Base-by-base conservation (phyloP, 2,797 vertebrate genomes). In the Trematomus bernacchii region DNA sequence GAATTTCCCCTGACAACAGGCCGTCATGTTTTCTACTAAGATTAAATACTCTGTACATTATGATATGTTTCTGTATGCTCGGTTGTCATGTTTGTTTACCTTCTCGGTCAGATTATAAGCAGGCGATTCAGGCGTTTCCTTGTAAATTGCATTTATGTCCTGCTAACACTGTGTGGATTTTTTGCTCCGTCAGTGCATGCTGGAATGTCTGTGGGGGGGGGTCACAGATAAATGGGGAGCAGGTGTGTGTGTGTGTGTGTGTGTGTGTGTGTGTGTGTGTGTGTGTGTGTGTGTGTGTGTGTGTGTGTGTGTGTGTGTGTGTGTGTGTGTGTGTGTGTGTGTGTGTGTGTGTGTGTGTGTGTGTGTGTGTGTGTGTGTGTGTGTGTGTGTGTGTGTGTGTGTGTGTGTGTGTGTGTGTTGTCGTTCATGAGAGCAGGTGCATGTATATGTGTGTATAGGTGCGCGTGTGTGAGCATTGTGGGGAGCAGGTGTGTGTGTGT, bases 151-250 rank as follows among this genome's bases (percentile, higher is more conserved):
- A 76, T 6, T 43, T 52, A 3, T 64, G 71, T 65, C 27, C 52
- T 55, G 43, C 50, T 65, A 62, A 13, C 51, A 55, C 51, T 77
- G 51, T 15, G 13, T 42, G 51, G 40, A 51, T 69, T 46, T 37
- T 37, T 37, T 47, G 19, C 23, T 72, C n/a, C 44, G 47, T 79
- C 47, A 65, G 52, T 4, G 1, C 40, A 18, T 44, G 47, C 78
- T 72, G 76, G 81, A 76, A 70, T 44, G 53, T 77, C 62, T 77
- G 62, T 64, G 68, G 43, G 48, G 19, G 19, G 30, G 52, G 71
- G 73, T 85, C 75, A 76, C 21, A 82, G 84, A 83, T 85, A 70
- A 89, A 77, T 68, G 75, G 50, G 63, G 60, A 79, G 76, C 85
- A 85, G 74, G 82, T 84, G 78, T 68, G 51, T 67, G 59, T 69